Evolutionary conservation across 2,113 vertebrate genomes (phyloP).

Genomic region (Solenodon paradoxus): DNA sequence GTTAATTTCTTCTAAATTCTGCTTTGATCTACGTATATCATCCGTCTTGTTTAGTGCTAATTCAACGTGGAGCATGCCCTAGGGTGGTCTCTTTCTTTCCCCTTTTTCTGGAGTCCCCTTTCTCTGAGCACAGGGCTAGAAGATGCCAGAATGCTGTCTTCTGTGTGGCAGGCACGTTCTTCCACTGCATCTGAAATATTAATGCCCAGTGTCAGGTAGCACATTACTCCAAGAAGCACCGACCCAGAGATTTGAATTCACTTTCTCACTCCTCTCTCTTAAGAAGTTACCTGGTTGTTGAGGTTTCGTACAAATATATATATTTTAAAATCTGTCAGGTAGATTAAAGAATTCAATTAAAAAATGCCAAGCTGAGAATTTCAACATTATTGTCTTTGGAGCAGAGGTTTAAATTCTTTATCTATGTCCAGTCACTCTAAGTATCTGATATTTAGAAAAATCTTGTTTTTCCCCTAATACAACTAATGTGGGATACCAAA

Average conservation of each 20-base stretch:
- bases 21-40: neutral
- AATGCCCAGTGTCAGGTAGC: slow-evolving; percentile 17
- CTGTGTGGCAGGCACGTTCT: neutral
- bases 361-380: neutral
- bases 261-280: neutral
- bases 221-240: neutral
- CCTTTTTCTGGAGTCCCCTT: neutral
- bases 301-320: slow-evolving; percentile 21
- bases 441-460: neutral
- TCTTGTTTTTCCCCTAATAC: neutral
- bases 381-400: neutral
- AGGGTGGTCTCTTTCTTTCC: neutral
- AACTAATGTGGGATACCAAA: neutral
- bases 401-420: neutral
- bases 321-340: neutral
- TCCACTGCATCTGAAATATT: slow-evolving; percentile 60
- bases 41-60: slow-evolving; percentile 50
- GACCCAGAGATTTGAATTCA: neutral
- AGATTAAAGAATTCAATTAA: neutral
- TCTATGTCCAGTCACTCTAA: neutral
- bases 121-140: neutral
- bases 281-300: neutral
- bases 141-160: neutral
- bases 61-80: slow-evolving; percentile 64
- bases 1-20: slow-evolving; percentile 16